Evolutionary conservation across 2,888 invertebrate species (phyloP), one percentile per base, ranked within the genome.

Genomic region (Petrolisthes cinctipes): DNA sequence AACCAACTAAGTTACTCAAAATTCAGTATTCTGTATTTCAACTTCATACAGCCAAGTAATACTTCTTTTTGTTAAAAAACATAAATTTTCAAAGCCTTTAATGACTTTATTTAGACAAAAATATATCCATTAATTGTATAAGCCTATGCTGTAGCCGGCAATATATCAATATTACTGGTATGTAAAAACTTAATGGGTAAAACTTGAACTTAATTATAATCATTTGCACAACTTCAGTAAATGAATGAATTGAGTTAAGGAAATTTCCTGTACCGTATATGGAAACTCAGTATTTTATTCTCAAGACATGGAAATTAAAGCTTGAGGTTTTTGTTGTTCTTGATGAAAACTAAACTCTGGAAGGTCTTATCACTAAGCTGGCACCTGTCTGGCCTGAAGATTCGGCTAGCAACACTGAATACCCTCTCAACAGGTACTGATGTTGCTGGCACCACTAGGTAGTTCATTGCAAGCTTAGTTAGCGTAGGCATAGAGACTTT

Each of bases 291-390:
- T 61, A 61, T 61, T 17, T 61, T 17, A 17, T 61, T 17, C 61
- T 61, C 61, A 61, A 17, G 61, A 61, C 9, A 17, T 61, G 61
- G 61, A 61, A 61, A 2, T 61, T 61, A 61, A 61, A 61, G 61
- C 17, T 61, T 61, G 61, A 61, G 61, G 61, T 61, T 61, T 61
- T 61, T 61, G 61, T 61, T 71, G 20, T n/a, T n/a, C 71, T 71
- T 71, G 17, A 71, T 71, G 20, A 71, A 71, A 71, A 71, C 20
- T n/a, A 71, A 20, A 71, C 71, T 71, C 20, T 71, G 71, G 71
- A 71, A 71, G 71, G 71, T 71, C 71, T 71, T 71, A 71, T 71
- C 71, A n/a, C 71, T 71, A 71, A 71, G 17, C 20, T 71, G 71
- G 20, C 71, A 71, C 71, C 71, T 71, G 20, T 71, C 71, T 71